Evolutionary conservation across 2,888 invertebrate genomes (phyloP).

Genomic region (Clitarchus hookeri): DNA sequence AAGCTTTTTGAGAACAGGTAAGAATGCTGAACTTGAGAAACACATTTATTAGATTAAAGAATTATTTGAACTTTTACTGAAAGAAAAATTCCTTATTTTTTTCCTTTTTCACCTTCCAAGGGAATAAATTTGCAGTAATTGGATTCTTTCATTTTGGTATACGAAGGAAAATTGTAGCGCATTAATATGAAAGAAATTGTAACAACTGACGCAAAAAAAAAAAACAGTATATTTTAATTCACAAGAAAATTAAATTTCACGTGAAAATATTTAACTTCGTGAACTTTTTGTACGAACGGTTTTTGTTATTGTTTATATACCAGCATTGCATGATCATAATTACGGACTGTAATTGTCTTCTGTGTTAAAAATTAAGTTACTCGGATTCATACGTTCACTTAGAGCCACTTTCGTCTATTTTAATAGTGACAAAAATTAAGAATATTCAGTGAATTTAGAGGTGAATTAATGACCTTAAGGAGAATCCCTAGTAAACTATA

Average conservation of each 20-base stretch:
- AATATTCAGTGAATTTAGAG: too few species aligned
- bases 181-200: too few species aligned
- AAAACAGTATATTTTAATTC: background rate
- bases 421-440: too few species aligned
- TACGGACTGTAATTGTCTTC: too few species aligned
- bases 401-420: too few species aligned
- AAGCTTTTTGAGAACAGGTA: background rate
- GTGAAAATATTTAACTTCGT: background rate
- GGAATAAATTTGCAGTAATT: background rate
- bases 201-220: background rate
- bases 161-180: background rate
- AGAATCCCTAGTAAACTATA: too few species aligned
- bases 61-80: background rate
- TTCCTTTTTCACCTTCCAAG: background rate
- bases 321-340: too few species aligned
- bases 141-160: background rate
- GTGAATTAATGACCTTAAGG: too few species aligned
- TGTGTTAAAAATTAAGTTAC: too few species aligned
- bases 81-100: background rate
- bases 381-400: too few species aligned
- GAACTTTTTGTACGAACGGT: background rate
- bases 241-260: too few species aligned
- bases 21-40: background rate
- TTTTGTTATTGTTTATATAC: too few species aligned
- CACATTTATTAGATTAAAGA: constrained; percentile 10